A percentile compares a stretch with the other conserved stretches of the same genome.
Conservation (phyloP, 2,888 invertebrate species). For the Limenitis camilla region DNA sequence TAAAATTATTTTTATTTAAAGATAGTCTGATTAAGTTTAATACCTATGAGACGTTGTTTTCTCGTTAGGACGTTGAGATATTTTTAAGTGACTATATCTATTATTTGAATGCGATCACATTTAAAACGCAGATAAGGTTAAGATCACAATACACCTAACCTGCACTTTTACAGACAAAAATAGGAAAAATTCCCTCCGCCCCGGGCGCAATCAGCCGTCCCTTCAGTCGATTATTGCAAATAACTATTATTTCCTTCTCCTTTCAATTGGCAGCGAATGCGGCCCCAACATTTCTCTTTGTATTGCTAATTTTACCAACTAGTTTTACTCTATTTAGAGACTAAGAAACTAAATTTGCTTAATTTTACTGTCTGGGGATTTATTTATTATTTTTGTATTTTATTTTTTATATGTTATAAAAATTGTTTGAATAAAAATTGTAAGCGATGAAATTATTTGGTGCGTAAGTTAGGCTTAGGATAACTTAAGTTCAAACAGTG, state of each 20-base stretch:
- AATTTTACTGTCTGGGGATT: background rate
- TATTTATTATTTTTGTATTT: background rate
- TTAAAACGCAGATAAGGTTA: background rate
- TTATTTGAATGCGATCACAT: background rate
- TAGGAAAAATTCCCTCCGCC: conserved; percentile 50
- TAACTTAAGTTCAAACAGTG: too few relatives aligned
- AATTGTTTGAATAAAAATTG: too few relatives aligned
- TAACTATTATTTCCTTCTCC: conserved; percentile 65
- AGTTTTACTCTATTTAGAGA: conserved; percentile 49
- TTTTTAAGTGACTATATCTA: background rate
- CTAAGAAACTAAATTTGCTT: conserved; percentile 18
- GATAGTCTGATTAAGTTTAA: too few relatives aligned
- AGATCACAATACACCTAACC: conserved; percentile 23
- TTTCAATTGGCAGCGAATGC: conserved; percentile 60
- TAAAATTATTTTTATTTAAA: too few relatives aligned
- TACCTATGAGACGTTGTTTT: too few relatives aligned
- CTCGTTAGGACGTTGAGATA: too few relatives aligned
- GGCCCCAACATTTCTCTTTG: conserved; percentile 39
- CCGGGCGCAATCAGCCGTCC: conserved; percentile 70
- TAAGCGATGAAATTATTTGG: too few relatives aligned
- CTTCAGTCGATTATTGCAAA: conserved; percentile 67
- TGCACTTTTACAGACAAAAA: conserved; percentile 43
- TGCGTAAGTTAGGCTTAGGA: too few relatives aligned
- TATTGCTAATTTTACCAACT: conserved; percentile 62
- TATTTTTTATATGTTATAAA: background rate